A percentile compares a stretch with the other conserved stretches of the same genome.
These are phyloP conservation scores for Lagopus leucura DNA, from an alignment of 2,113 vertebrate genomes.

Conservation along the genomic window DNA sequence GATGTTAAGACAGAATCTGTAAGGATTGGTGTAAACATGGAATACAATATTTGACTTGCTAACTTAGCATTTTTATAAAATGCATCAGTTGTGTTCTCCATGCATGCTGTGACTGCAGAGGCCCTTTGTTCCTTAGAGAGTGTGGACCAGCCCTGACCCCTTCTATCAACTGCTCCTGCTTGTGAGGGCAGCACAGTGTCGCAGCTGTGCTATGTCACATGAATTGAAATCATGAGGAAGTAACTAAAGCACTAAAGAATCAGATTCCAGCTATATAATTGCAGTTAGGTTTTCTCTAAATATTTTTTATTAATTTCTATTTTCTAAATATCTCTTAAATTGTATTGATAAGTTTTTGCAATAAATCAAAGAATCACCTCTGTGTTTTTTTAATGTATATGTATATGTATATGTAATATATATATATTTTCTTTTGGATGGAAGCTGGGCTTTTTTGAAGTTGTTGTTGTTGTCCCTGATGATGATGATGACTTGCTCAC, in stretches of 20 bases:
- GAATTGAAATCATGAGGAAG: background rate
- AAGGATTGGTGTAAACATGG: background rate
- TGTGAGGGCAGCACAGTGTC: background rate
- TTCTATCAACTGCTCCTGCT: background rate
- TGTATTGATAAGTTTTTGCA: background rate
- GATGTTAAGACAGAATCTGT: background rate
- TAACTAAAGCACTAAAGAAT: background rate
- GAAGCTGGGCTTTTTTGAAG: background rate
- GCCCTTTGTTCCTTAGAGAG: fast-evolving
- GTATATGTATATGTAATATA: too few relatives aligned
- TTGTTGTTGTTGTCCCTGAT: background rate
- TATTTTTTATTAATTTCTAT: background rate
- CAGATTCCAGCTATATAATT: background rate
- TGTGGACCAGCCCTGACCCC: background rate
- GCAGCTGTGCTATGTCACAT: background rate
- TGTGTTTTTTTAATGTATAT: background rate
- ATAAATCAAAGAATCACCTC: background rate
- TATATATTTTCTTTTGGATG: background rate
- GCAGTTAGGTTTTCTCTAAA: background rate
- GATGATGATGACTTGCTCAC: background rate
- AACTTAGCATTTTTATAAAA: background rate
- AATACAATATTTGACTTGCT: background rate
- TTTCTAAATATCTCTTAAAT: background rate
- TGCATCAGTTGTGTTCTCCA: fast-evolving
- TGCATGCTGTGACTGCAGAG: background rate